These are phyloP conservation scores for Ormyrus pomaceus DNA, from an alignment of 2,888 invertebrate genomes.

Conservation along the genomic window DNA sequence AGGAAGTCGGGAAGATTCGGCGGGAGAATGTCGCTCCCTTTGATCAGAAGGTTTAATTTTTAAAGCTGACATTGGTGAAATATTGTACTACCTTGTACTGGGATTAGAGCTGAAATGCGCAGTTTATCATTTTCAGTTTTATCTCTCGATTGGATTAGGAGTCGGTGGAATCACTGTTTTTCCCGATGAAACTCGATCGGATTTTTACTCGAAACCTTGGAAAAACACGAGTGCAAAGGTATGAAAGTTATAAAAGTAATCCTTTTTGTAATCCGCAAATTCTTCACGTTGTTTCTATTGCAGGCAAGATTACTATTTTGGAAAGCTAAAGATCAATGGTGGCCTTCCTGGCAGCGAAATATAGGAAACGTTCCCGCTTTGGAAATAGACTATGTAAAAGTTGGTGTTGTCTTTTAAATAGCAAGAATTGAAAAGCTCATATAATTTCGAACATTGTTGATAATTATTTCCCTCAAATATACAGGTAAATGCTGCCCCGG, in stretches of 20 bases:
- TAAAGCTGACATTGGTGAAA: neutral
- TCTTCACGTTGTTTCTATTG: constrained; percentile 19
- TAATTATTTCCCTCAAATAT: no score
- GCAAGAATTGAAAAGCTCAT: no score
- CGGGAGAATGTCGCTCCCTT: constrained; percentile 81
- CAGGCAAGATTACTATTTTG: constrained; percentile 83
- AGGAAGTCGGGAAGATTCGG: constrained; percentile 62
- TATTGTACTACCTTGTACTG: no score
- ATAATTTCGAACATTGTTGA: no score
- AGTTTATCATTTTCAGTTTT: constrained; percentile 79
- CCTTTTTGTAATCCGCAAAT: neutral
- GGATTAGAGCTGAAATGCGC: no score
- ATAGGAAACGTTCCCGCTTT: constrained; percentile 76
- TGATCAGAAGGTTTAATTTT: constrained; percentile 40
- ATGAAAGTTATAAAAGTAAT: neutral
- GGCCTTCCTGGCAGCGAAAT: constrained; percentile 81
- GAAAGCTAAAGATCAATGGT: constrained; percentile 79
- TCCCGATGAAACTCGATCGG: constrained; percentile 78
- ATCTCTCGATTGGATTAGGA: constrained; percentile 85
- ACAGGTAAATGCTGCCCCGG: no score
- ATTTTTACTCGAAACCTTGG: constrained; percentile 83
- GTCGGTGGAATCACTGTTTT: constrained; percentile 87
- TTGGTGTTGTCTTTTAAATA: constrained; percentile 76
- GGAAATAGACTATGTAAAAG: constrained; percentile 82
- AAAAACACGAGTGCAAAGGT: constrained; percentile 80